These are phyloP conservation scores for Hymenochirus boettgeri DNA, from an alignment of 2,113 vertebrate genomes.

Conservation along the genomic window DNA sequence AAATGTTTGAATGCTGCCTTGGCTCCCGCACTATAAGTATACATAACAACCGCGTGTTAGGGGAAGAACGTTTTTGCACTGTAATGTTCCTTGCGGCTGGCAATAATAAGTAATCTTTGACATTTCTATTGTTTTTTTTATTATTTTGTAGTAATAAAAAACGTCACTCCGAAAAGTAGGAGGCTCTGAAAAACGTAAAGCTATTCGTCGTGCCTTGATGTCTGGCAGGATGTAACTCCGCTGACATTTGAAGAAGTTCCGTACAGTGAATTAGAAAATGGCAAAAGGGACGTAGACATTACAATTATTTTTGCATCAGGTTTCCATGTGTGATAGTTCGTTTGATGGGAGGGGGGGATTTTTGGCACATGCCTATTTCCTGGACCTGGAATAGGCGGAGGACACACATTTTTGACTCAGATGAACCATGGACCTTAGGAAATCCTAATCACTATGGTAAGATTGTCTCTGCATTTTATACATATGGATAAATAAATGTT, in stretches of 20 bases:
- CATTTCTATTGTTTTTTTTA: slow-evolving; percentile 44
- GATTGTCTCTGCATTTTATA: no score
- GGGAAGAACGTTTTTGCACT: no score
- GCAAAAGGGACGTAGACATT: slow-evolving; percentile 95
- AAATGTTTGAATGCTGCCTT: no score
- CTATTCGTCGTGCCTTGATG: slow-evolving; percentile 95
- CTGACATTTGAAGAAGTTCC: slow-evolving; percentile 95
- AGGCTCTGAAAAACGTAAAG: slow-evolving; percentile 88
- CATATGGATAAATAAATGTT: no score
- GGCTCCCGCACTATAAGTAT: no score
- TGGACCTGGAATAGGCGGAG: slow-evolving; percentile 93
- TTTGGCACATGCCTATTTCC: slow-evolving; percentile 95
- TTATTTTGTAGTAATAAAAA: slow-evolving; percentile 87
- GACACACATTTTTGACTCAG: slow-evolving; percentile 98
- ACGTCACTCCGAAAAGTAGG: slow-evolving; percentile 96
- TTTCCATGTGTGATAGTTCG: slow-evolving; percentile 96
- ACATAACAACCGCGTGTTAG: no score
- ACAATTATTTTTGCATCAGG: slow-evolving; percentile 98
- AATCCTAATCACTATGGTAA: slow-evolving; percentile 97
- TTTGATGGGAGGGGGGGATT: slow-evolving; percentile 97
- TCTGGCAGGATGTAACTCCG: slow-evolving; percentile 98
- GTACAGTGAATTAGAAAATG: slow-evolving; percentile 88
- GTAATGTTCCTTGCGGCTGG: not conserved
- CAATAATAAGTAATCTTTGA: slow-evolving; percentile 5
- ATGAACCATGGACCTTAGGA: slow-evolving; percentile 97